Base-by-base conservation (phyloP, 1,140 invertebrate genomes). In the Penaeus indicus region DNA sequence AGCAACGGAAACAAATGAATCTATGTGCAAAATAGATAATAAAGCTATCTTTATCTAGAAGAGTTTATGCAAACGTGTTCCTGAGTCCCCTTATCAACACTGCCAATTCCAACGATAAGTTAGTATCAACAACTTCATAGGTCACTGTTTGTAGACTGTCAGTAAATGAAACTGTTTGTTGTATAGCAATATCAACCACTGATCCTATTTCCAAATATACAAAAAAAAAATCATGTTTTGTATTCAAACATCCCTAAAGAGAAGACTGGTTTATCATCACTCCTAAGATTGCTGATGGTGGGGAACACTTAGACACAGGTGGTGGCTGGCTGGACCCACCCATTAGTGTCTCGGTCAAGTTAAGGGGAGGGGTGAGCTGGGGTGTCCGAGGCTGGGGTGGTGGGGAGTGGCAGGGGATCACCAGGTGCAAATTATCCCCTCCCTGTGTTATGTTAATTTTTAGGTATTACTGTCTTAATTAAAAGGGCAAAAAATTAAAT, bases 1-100 rank as follows among this genome's bases (percentile, higher is more conserved):
- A 88, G 87, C 87, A 88, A 88, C 87, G 42, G 87, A 88, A 88
- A 88, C 62, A 88, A 88, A 88, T 88, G 54, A 88, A 88, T 88
- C 54, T 84, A 82, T 88, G 87, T 79, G 87, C 87, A 88, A 88
- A 88, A 88, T 67, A 88, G 72, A 88, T 67, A 88, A 84, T 81
- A 84, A 88, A 84, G 27, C 75, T 88, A 88, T 88, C 61, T 82
- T 62, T 69, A 81, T 72, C 42, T 78, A 75, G 47, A n/a, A 78
- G 19, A 88, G 60, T 79, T 83, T 88, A 88, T 84, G 32, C 32
- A 77, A 88, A 88, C 27, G 62, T 88, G 72, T 77, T 88, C 87
- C 75, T 78, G 61, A 88, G 87, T 88, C 87, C 82, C 87, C 87
- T 84, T 84, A 88, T 88, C 87, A 88, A 88, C 87, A 88, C 87